These are phyloP conservation scores for Dipus sagitta DNA, from an alignment of 2,797 vertebrate species.

Conservation along the genomic window DNA sequence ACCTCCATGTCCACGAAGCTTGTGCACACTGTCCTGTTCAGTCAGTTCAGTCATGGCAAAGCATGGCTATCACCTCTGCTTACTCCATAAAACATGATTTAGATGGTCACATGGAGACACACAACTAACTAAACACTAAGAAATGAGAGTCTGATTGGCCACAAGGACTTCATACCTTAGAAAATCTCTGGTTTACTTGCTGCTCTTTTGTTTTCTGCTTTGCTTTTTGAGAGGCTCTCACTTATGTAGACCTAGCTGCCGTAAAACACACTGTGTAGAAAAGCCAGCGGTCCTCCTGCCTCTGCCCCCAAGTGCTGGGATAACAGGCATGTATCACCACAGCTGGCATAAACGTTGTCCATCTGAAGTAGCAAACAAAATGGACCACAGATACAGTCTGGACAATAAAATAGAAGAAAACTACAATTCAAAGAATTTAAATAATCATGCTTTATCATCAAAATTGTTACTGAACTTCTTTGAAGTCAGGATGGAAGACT, in stretches of 20 bases:
- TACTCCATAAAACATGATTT: not conserved
- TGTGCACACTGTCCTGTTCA: not conserved
- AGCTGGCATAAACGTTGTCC: not conserved
- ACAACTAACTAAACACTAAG: not conserved
- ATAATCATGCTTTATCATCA: conserved; percentile 49
- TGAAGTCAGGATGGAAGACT: conserved; percentile 28
- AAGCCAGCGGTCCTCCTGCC: not conserved
- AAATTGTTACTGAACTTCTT: conserved; percentile 44
- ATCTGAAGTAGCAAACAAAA: conserved; percentile 41
- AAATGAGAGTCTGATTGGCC: conserved; percentile 2
- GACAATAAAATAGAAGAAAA: conserved; percentile 37
- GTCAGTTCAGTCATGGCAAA: not conserved
- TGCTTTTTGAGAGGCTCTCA: not conserved
- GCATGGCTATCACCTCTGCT: not conserved
- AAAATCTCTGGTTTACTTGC: not conserved
- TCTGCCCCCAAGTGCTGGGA: not conserved
- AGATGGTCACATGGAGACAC: not conserved
- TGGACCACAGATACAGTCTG: not conserved
- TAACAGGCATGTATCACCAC: not conserved
- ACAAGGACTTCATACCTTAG: conserved; percentile 21
- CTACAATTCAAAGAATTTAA: conserved; percentile 21
- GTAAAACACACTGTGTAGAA: not conserved
- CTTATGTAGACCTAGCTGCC: not conserved
- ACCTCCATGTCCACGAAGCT: not conserved
- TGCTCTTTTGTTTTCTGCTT: not conserved